Evolutionary conservation across 2,797 vertebrate genomes (phyloP).

Genomic region (Antennarius maculatus): DNA sequence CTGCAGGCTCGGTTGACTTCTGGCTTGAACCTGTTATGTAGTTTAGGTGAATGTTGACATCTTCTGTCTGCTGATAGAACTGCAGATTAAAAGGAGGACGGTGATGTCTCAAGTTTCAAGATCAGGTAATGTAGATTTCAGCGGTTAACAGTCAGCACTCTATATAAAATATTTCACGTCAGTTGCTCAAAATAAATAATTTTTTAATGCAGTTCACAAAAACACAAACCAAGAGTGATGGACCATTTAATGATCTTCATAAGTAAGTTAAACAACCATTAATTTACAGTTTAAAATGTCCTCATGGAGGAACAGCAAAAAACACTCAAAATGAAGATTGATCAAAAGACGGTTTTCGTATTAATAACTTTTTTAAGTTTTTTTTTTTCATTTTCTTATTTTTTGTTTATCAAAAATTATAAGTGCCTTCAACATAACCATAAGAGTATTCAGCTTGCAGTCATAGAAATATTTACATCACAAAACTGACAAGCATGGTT

Average conservation of each 20-base stretch:
- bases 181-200: neutral
- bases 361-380: slow-evolving; percentile 76
- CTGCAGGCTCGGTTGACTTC: neutral
- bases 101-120: neutral
- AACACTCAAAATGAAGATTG: slow-evolving; percentile 85
- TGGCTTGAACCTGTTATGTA: neutral
- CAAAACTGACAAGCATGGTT: slow-evolving; percentile 76
- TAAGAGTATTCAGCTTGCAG: slow-evolving; percentile 72
- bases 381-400: slow-evolving; percentile 60
- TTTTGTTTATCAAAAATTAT: slow-evolving; percentile 79
- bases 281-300: slow-evolving; percentile 88
- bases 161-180: neutral
- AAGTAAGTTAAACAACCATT: slow-evolving; percentile 86
- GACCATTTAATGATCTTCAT: slow-evolving; percentile 87
- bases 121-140: neutral
- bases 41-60: slow-evolving; percentile 63
- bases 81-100: slow-evolving; percentile 29
- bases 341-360: slow-evolving; percentile 82
- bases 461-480: slow-evolving; percentile 75
- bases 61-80: slow-evolving; percentile 57
- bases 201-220: slow-evolving; percentile 12
- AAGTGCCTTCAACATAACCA: slow-evolving; percentile 87
- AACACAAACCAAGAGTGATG: slow-evolving; percentile 70
- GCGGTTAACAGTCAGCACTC: neutral
- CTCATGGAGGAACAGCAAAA: slow-evolving; percentile 89